Evolutionary conservation across 2,888 invertebrate genomes (phyloP).

Genomic region (Busseola fusca): DNA sequence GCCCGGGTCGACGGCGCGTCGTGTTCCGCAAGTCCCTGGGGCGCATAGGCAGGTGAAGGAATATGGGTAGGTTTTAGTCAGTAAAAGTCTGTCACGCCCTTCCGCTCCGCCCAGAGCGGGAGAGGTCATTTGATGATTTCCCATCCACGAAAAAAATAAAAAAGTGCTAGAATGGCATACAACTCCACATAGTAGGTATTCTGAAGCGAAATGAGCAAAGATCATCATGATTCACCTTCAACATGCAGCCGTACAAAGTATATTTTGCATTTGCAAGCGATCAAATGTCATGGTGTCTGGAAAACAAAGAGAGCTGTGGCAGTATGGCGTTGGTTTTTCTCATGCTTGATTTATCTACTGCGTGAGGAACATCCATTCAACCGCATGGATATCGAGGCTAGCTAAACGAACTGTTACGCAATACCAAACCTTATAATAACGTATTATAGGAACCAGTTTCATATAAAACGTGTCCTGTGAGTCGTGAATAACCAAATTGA

Average conservation of each 20-base stretch:
- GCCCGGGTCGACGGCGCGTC: no score
- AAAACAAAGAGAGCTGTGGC: constrained; percentile 68
- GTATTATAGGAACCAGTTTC: constrained; percentile 43
- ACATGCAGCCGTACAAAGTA: constrained; percentile 53
- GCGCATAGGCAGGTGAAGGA: no score
- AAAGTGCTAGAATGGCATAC: neutral
- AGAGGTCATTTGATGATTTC: no score
- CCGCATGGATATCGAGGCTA: constrained; percentile 60
- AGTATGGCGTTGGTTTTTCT: constrained; percentile 70
- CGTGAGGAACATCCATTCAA: constrained; percentile 72
- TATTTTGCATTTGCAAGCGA: constrained; percentile 66
- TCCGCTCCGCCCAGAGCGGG: no score
- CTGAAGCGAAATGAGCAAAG: constrained; percentile 39
- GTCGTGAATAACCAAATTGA: constrained; percentile 58
- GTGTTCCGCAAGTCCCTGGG: no score
- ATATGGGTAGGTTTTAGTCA: no score
- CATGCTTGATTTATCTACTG: constrained; percentile 75
- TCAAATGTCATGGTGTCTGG: constrained; percentile 71
- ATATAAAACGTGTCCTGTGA: constrained; percentile 35
- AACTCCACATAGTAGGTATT: constrained; percentile 5
- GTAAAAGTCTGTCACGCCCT: no score
- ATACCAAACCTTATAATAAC: constrained; percentile 59
- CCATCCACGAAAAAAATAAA: no score
- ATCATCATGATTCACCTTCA: constrained; percentile 57
- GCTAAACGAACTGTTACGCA: constrained; percentile 46